Evolutionary conservation across 1,140 invertebrate genomes (phyloP), one percentile per base, ranked within the genome.

Genomic region (Zaprionus capensis): DNA sequence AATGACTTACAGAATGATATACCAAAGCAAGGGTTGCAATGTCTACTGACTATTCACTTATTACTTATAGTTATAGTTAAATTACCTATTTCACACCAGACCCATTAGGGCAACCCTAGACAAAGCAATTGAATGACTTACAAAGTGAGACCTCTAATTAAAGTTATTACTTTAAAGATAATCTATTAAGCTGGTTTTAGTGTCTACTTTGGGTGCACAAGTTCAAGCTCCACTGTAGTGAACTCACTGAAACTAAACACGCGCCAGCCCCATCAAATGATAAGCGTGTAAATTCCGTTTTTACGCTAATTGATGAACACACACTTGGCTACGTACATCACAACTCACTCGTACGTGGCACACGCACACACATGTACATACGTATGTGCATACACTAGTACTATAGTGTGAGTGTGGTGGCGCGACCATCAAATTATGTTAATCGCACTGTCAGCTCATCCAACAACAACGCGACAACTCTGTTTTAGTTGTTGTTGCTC

Each of bases 191-290:
- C 6, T 7, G 15, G 15, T 17, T 17, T 46, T 3, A 46, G n/a
- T 9, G n/a, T 46, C n/a, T 46, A 46, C 41, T 46, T 9, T 22
- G 46, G 9, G 11, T 14, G 46, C 20, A 5, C 20, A 51, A 51
- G 17, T 12, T 11, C 46, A 51, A 14, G 36, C 14, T 64, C 36
- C 9, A 69, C 59, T 62, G 57, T 74, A 63, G 38, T 51, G 70
- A 88, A 76, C 71, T 83, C 65, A 70, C 58, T 72, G 75, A 64
- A 88, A 71, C 71, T 76, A 84, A 84, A 84, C 84, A 87, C 84
- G 81, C 81, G 84, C 85, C 71, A 61, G 58, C 69, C 55, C 44
- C 46, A 63, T 63, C 76, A 66, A 65, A 61, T 76, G 83, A 87
- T 87, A 87, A 88, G 76, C 85, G 68, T 38, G 57, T 55, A 80